Conservation (phyloP, 2,797 vertebrate genomes). For the Esox masquinongy region DNA sequence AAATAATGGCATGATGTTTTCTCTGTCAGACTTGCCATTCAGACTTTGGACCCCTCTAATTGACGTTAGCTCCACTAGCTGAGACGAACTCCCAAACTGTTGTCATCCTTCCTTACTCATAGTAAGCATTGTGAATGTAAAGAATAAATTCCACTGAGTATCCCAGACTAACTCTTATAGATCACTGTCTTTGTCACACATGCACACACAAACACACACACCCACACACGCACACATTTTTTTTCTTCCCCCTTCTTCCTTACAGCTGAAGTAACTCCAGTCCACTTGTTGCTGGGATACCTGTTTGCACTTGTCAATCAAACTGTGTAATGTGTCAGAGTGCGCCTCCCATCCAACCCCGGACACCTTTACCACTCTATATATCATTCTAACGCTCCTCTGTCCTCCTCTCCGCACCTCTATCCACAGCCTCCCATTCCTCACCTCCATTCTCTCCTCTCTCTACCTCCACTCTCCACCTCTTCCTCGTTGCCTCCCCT, state of each 20-base stretch:
- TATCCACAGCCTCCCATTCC: background rate
- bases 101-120: slow-evolving; percentile 19
- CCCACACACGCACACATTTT: slow-evolving; percentile 5
- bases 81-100: slow-evolving; percentile 24
- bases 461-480: background rate
- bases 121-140: slow-evolving; percentile 34
- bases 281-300: slow-evolving; percentile 69
- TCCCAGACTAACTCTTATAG: slow-evolving; percentile 27
- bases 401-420: background rate
- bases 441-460: background rate
- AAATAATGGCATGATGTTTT: background rate
- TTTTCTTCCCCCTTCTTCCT: background rate
- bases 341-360: background rate
- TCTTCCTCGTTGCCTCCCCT: background rate
- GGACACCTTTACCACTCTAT: slow-evolving; percentile 35
- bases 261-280: slow-evolving; percentile 69
- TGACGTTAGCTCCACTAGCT: no score
- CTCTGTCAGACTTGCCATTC: slow-evolving; percentile 6
- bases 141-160: slow-evolving; percentile 31
- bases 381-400: slow-evolving; percentile 39
- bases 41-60: slow-evolving; percentile 21
- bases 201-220: background rate
- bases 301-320: slow-evolving; percentile 73
- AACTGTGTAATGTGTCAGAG: slow-evolving; percentile 37
- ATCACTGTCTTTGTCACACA: slow-evolving; percentile 29